Evolutionary conservation across 2,888 invertebrate genomes (phyloP), one percentile per base, ranked within the genome.

Genomic region (Phaonia tiefii): DNA sequence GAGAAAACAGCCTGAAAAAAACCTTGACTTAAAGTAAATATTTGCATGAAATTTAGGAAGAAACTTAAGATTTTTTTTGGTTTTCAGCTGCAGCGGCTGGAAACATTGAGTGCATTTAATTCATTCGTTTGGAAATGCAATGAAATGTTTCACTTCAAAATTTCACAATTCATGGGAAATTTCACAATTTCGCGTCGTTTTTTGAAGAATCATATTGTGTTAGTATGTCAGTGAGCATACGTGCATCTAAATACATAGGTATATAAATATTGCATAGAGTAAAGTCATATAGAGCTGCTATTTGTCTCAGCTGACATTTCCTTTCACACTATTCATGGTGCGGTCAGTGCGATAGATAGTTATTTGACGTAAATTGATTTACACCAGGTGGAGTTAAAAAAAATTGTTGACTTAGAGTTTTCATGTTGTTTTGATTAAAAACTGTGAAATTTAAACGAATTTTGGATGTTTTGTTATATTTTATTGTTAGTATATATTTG

Each of bases 21-120:
- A 69, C 69, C 69, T 69, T 69, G 69, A 42, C 54, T 42, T 54
- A 54, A 69, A 69, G 69, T 54, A n/a, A n/a, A n/a, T n/a, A 69
- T 49, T 31, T 25, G 26, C 25, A 44, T 51, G 37, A 26, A 13
- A n/a, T n/a, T 54, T 69, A 31, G 22, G 17, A 49, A 37, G 51
- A 22, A 37, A 2, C n/a, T 20, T 20, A 63, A 20, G 5, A 63
- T 15, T n/a, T n/a, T n/a, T n/a, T n/a, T n/a, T n/a, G n/a, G n/a
- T n/a, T n/a, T n/a, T n/a, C n/a, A n/a, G n/a, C n/a, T n/a, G 7
- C 10, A 7, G 15, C 20, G 63, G 69, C 58, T 26, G 46, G n/a
- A n/a, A 44, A 67, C 60, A n/a, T 49, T 49, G 7, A 2, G 7
- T 15, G 26, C 58, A 58, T 7, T 31, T 31, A 60, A 60, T 17